Evolutionary conservation across 1,140 invertebrate species (phyloP).

Genomic region (Eupeodes corollae): DNA sequence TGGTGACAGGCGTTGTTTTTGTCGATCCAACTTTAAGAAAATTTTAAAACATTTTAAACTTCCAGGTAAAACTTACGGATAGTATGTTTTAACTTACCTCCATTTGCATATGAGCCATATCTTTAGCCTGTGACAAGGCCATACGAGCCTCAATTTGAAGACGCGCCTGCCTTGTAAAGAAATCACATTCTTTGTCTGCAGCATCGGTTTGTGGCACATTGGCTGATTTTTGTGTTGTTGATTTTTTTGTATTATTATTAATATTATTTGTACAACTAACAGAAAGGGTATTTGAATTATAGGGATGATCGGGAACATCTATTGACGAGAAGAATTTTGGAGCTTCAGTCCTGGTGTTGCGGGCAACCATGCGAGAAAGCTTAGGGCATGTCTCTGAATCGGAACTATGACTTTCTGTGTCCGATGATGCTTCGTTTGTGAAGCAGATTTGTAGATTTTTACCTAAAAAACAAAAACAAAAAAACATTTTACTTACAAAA

Average conservation of each 20-base stretch:
- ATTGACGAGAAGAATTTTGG: conserved; percentile 3
- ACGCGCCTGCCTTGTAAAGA: conserved; percentile 67
- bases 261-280: conserved; percentile 5
- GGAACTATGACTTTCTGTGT: conserved; percentile 61
- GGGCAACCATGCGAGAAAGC: conserved; percentile 12
- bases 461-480: conserved; percentile 44
- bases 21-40: conserved; percentile 52
- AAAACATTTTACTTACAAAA: conserved; percentile 11
- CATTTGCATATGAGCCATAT: conserved; percentile 88
- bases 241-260: conserved; percentile 5
- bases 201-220: conserved; percentile 34
- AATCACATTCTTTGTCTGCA: conserved; percentile 50
- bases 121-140: conserved; percentile 80
- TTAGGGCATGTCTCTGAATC: conserved; percentile 47
- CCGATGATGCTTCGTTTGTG: conserved; percentile 84
- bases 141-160: conserved; percentile 82
- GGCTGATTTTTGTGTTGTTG: conserved; percentile 33
- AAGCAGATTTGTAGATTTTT: conserved; percentile 92
- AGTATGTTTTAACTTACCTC: conserved; percentile 48
- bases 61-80: no score
- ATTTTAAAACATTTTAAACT: background rate
- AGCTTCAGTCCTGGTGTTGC: conserved; percentile 5
- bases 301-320: conserved; percentile 29
- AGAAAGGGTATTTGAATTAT: conserved; percentile 40
- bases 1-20: conserved; percentile 66